phyloP scores from a whole-genome alignment of 2,113 vertebrate species.

The Gallinago undulata region DNA sequence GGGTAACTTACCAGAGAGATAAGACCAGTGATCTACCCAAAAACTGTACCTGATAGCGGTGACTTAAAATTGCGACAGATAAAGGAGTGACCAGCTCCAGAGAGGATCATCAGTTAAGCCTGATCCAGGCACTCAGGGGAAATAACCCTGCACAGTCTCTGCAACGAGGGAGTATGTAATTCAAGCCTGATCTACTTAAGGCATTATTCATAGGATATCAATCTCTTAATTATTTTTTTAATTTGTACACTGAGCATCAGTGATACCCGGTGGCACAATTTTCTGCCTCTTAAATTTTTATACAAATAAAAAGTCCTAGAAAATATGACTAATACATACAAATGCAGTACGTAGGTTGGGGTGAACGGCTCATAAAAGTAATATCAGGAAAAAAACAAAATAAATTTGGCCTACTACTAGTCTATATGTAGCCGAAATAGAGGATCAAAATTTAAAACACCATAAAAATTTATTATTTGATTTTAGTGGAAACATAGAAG shows the following conservation, averaged over 20 bases:
- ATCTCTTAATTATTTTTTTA: neutral
- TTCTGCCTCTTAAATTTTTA: neutral
- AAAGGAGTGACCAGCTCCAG: neutral
- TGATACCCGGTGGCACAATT: neutral
- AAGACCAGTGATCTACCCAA: neutral
- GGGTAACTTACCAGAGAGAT: neutral
- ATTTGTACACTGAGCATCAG: neutral
- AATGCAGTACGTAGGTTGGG: neutral
- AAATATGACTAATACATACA: neutral
- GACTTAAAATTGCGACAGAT: neutral
- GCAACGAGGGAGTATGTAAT: neutral
- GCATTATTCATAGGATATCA: neutral
- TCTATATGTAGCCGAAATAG: neutral
- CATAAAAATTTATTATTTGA: neutral
- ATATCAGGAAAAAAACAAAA: neutral
- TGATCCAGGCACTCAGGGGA: neutral
- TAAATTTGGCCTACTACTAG: neutral
- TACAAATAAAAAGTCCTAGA: neutral
- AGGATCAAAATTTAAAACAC: neutral
- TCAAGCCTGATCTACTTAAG: conserved; percentile 12
- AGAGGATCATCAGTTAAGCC: neutral
- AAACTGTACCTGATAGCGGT: neutral
- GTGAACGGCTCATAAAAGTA: neutral
- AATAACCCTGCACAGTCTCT: neutral
- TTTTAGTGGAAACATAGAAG: neutral